Evolutionary conservation across 2,797 vertebrate genomes (phyloP), one percentile per base, ranked within the genome.

Genomic region (Chelmon rostratus): DNA sequence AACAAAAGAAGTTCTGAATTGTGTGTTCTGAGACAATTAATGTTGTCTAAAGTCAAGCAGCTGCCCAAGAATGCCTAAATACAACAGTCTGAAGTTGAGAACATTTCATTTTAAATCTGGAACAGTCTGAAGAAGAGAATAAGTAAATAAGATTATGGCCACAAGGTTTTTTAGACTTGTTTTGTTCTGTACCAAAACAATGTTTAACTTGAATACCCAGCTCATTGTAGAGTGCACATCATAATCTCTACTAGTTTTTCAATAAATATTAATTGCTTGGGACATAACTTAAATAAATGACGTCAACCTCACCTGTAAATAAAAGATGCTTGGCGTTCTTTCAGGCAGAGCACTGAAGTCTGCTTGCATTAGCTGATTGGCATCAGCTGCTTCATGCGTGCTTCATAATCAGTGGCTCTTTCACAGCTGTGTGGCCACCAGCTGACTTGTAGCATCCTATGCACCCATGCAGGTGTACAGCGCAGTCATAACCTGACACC

Each of bases 351-450:
- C 8, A 2, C 21, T 37, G 38, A 21, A 38, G 18, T 8, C 3
- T 2, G 3, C n/a, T 31, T 59, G 6, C 13, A 69, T 69, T 25
- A 62, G 40, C n/a, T 40, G 44, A 68, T 54, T 49, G 18, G 35
- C 44, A 25, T 53, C 69, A 57, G n/a, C 66, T 68, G 64, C 65
- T 74, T 65, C 38, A 47, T 71, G 76, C 75, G 59, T 35, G 47
- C 40, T 44, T 69, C 19, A 65, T 64, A 28, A 47, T 73, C 25
- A 8, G 56, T 16, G 21, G 16, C 37, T 68, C 44, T 46, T 65
- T 73, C 62, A 53, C 54, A 78, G 69, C 50, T 73, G 37, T 53
- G 31, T 33, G 59, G 52, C 38, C 23, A 25, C 54, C 63, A 38
- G 62, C 63, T 57, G 74, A 42, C 68, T 33, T 19, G 23, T 61